Evolutionary conservation across 2,888 invertebrate species (phyloP).

Genomic region (Glyphotaelius pellucidus): DNA sequence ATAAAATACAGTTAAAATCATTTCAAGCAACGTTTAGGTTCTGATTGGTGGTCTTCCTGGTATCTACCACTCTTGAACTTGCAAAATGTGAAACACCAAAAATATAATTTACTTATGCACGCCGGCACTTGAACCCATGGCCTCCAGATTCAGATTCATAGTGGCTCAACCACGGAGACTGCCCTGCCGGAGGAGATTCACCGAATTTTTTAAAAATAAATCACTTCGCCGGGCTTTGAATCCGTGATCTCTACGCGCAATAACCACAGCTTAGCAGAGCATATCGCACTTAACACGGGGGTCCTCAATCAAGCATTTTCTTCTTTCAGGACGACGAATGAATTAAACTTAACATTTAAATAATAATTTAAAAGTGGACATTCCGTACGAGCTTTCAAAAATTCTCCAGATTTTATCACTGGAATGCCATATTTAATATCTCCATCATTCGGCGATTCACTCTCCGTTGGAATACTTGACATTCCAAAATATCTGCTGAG

Average conservation of each 20-base stretch:
- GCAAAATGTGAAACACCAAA: no score
- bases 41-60: no score
- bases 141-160: no score
- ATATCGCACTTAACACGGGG: background rate
- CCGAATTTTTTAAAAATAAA: no score
- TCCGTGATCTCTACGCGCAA: background rate
- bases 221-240: background rate
- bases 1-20: no score
- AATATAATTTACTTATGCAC: no score
- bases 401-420: background rate
- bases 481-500: background rate
- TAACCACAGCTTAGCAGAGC: background rate
- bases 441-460: constrained; percentile 21
- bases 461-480: background rate
- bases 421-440: constrained; percentile 14
- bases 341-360: background rate
- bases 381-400: background rate
- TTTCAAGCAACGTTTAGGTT: no score
- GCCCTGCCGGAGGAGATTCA: no score
- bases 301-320: background rate
- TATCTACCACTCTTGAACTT: no score
- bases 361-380: background rate
- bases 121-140: no score
- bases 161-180: no score
- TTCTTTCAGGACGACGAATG: background rate